phyloP scores from a whole-genome alignment of 2,113 vertebrate species.

The Eidolon helvum region DNA sequence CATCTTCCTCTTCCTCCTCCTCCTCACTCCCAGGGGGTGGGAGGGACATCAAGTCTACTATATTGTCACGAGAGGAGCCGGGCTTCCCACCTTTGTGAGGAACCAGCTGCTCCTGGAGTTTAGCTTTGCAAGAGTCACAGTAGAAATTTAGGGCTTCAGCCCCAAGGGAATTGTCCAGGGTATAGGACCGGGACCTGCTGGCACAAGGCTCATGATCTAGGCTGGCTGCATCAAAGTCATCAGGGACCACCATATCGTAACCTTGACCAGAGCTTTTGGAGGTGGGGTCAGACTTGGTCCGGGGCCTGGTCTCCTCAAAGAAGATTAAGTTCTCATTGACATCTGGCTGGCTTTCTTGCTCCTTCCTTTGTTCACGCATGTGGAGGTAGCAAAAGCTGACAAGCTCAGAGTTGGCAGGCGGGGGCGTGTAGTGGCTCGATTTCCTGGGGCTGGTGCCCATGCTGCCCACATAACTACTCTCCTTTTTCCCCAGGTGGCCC shows the following conservation, averaged over 20 bases:
- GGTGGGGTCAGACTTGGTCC: constrained; percentile 97
- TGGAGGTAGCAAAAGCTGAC: constrained; percentile 97
- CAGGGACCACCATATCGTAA: constrained; percentile 67
- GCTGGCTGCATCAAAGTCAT: constrained; percentile 80
- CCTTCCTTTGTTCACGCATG: constrained; percentile 94
- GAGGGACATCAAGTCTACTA: constrained; percentile 94
- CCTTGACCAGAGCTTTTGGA: constrained; percentile 91
- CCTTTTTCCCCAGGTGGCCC: constrained; percentile 89
- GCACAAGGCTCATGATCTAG: constrained; percentile 81
- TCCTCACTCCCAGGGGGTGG: constrained; percentile 95
- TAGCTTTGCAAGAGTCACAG: constrained; percentile 96
- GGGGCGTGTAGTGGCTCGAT: constrained; percentile 80
- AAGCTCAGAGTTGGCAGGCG: constrained; percentile 90
- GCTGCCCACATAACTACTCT: constrained; percentile 90
- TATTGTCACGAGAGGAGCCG: constrained; percentile 85
- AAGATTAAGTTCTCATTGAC: constrained; percentile 97
- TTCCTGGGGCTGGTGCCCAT: constrained; percentile 82
- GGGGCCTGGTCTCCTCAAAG: constrained; percentile 89
- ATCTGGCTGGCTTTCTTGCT: constrained; percentile 89
- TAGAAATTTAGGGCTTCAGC: constrained; percentile 84
- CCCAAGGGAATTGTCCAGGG: constrained; percentile 89
- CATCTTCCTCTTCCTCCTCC: constrained; percentile 82
- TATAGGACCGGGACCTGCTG: constrained; percentile 91
- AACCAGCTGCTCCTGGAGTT: constrained; percentile 84
- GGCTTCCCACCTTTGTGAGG: constrained; percentile 78